A percentile compares a stretch with the other conserved stretches of the same genome.
phyloP scores from a whole-genome alignment of 2,888 invertebrate species.

The Hydroisotoma schaefferi region DNA sequence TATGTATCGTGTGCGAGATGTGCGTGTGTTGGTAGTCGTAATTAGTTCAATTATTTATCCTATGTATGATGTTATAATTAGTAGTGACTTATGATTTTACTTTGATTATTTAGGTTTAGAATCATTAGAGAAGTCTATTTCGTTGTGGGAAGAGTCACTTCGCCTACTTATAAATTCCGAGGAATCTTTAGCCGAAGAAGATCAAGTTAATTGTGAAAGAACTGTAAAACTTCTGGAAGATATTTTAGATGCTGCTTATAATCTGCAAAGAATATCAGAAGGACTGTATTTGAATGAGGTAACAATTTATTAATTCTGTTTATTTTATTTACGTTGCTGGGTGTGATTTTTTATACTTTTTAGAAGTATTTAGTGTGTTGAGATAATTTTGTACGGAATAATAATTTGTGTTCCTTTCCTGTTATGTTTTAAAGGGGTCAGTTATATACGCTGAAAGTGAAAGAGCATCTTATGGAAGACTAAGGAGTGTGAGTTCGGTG shows the following conservation, averaged over 20 bases:
- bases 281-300: conserved; percentile 74
- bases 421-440: conserved; percentile 2
- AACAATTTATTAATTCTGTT: no score
- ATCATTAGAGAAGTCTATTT: conserved; percentile 83
- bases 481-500: conserved; percentile 71
- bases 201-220: conserved; percentile 68
- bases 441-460: conserved; percentile 7
- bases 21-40: no score
- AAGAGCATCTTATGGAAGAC: conserved; percentile 50
- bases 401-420: not conserved
- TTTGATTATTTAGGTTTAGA: conserved; percentile 70
- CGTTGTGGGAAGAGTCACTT: conserved; percentile 92
- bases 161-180: conserved; percentile 68
- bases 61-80: not conserved
- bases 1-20: not conserved
- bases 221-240: conserved; percentile 60
- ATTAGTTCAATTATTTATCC: no score
- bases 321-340: no score
- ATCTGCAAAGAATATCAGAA: conserved; percentile 81
- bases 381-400: not conserved
- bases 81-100: conserved; percentile 1
- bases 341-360: no score
- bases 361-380: no score
- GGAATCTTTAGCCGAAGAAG: conserved; percentile 70
- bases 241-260: conserved; percentile 76